Percentiles rank a stretch among this genome's conserved stretches.
These are phyloP conservation scores for Rhagonycha fulva DNA, from an alignment of 2,888 invertebrate species.

Conservation along the genomic window DNA sequence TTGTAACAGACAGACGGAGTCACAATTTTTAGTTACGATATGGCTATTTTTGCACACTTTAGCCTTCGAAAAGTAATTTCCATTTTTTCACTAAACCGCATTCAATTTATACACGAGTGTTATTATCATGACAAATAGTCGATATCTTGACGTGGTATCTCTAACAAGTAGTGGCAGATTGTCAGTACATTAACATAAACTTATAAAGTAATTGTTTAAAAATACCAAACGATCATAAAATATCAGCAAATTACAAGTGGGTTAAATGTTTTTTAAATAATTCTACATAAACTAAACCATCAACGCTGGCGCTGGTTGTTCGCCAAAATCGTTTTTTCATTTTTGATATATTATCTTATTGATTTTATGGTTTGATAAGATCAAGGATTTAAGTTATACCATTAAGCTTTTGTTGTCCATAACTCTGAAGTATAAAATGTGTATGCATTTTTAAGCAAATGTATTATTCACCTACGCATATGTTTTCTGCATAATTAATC, in stretches of 20 bases:
- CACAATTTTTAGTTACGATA: too few relatives aligned
- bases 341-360: background rate
- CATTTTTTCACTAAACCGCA: background rate
- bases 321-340: background rate
- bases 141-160: background rate
- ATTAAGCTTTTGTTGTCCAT: background rate
- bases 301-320: background rate
- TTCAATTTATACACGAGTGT: background rate
- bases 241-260: background rate
- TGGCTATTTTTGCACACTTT: too few relatives aligned
- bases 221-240: slow-evolving; percentile 1
- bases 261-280: background rate
- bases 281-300: too few relatives aligned
- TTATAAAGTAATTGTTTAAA: background rate
- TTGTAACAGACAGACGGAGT: too few relatives aligned
- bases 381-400: background rate
- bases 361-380: background rate
- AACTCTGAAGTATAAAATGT: background rate
- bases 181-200: slow-evolving; percentile 1
- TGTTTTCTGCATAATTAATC: background rate
- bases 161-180: slow-evolving; percentile 5
- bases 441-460: background rate
- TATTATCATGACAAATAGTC: background rate
- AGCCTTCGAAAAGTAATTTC: too few relatives aligned
- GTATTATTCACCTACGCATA: background rate